Evolutionary conservation across 2,888 invertebrate species (phyloP).

Genomic region (Trissonchulus latispiculum): DNA sequence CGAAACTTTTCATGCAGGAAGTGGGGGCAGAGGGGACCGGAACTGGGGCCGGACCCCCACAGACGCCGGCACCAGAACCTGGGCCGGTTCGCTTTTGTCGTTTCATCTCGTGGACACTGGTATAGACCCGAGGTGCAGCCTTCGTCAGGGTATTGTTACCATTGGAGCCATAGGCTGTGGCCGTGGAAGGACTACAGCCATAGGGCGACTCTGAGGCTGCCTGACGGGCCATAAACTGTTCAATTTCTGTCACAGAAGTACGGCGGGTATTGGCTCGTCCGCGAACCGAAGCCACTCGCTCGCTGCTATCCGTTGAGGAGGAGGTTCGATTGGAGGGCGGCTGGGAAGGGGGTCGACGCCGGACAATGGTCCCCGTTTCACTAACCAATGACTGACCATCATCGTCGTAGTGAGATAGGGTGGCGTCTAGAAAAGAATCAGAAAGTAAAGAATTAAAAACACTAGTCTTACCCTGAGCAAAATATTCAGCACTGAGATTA

Average conservation of each 20-base stretch:
- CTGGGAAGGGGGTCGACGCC: background rate
- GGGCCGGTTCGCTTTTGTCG: slow-evolving; percentile 56
- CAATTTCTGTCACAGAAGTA: slow-evolving; percentile 79
- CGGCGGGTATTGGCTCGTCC: slow-evolving; percentile 70
- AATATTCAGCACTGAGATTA: too few relatives aligned
- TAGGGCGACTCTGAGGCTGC: slow-evolving; percentile 34
- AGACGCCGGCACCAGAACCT: background rate
- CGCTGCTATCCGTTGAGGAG: slow-evolving; percentile 27
- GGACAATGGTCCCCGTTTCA: background rate
- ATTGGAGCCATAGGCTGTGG: background rate
- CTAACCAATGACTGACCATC: slow-evolving; percentile 18
- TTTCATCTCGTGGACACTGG: slow-evolving; percentile 91
- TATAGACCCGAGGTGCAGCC: slow-evolving; percentile 57
- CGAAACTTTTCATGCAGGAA: slow-evolving; percentile 29
- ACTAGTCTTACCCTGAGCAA: too few relatives aligned
- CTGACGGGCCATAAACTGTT: slow-evolving; percentile 81
- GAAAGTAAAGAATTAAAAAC: too few relatives aligned
- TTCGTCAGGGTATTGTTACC: background rate
- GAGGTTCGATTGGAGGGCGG: slow-evolving; percentile 10
- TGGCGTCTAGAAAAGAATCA: too few relatives aligned
- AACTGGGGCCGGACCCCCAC: background rate
- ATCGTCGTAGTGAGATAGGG: slow-evolving; percentile 21
- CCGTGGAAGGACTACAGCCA: background rate
- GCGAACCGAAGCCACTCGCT: slow-evolving; percentile 64
- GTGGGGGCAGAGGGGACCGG: background rate